Base-by-base conservation (phyloP, 2,797 vertebrate genomes). In the Aplochiton taeniatus region DNA sequence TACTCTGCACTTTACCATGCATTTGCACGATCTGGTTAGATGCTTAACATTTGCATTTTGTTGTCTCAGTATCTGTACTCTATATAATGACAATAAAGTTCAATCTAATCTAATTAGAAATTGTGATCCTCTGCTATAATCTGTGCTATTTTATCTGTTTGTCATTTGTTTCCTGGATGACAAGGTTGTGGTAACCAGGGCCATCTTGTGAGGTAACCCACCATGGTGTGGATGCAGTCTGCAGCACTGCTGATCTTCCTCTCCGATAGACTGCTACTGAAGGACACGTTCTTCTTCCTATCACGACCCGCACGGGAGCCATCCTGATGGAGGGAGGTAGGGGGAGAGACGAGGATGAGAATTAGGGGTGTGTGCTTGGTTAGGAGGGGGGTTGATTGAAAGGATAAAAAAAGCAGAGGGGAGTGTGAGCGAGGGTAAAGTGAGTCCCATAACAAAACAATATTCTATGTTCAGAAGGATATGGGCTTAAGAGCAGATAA, bases 191-290 rank as follows among this genome's bases (percentile, higher is more conserved):
- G 31, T 31, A 31, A 31, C 31, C 31, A 7, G 18, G 44, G 69
- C 53, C 75, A 60, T 66, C 51, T 20, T 46, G 45, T 61, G 13
- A 55, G 48, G 57, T 44, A 62, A 83, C 86, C 69, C 77, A 96
- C 93, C 96, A 98, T 96, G 0, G 95, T 89, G 1, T 94, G 95
- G 74, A 98, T 96, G 1, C 96, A 98, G 70, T 98, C 96, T 0
- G 94, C 95, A 0, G 95, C 95, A 0, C 95, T 95, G 88, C 96
- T 98, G 84, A 98, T 96, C 84, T 98, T 97, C 68, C 94, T 97
- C 87, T 97, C 96, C 0, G 95, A 93, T 0, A 96, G 93, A 91
- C 95, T 98, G 85, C 96, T 95, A 90, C 96, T 98, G 76, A 98
- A 98, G 0, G 96, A 98, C 69, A 98, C 96, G 0, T 95, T 98